phyloP scores from a whole-genome alignment of 2,888 invertebrate genomes.

The Melipona beecheii region DNA sequence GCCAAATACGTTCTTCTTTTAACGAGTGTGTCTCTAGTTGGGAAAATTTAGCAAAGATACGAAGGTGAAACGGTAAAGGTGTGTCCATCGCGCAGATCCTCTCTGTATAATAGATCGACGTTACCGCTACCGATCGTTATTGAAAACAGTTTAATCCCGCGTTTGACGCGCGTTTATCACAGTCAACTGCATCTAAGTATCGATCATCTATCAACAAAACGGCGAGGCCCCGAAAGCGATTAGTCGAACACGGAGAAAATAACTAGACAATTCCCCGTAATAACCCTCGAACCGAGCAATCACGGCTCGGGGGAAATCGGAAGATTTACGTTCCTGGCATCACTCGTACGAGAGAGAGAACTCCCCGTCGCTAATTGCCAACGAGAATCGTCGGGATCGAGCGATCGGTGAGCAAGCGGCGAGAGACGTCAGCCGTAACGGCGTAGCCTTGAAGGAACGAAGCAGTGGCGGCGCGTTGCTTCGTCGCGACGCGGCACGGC shows the following conservation, averaged over 20 bases:
- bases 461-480: constrained; percentile 33
- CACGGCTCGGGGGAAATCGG: background rate
- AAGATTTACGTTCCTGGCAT: constrained; percentile 26
- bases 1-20: background rate
- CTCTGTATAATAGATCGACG: background rate
- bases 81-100: background rate
- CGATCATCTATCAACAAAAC: constrained; percentile 19
- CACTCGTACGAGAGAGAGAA: constrained; percentile 10
- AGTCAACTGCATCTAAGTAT: background rate
- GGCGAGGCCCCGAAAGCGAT: background rate
- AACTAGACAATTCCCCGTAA: background rate
- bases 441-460: constrained; percentile 57
- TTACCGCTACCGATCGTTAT: constrained; percentile 7
- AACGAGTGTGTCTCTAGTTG: background rate
- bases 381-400: constrained; percentile 36
- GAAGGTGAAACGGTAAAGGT: background rate
- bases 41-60: background rate
- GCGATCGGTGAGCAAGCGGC: constrained; percentile 38
- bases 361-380: constrained; percentile 46
- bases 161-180: constrained; percentile 2
- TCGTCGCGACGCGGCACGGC: constrained; percentile 50
- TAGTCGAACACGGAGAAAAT: constrained; percentile 12
- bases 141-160: constrained; percentile 18
- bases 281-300: background rate
- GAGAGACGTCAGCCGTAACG: constrained; percentile 58